Conservation (phyloP, 2,113 vertebrate genomes). For the Clarias macrocephalus region DNA sequence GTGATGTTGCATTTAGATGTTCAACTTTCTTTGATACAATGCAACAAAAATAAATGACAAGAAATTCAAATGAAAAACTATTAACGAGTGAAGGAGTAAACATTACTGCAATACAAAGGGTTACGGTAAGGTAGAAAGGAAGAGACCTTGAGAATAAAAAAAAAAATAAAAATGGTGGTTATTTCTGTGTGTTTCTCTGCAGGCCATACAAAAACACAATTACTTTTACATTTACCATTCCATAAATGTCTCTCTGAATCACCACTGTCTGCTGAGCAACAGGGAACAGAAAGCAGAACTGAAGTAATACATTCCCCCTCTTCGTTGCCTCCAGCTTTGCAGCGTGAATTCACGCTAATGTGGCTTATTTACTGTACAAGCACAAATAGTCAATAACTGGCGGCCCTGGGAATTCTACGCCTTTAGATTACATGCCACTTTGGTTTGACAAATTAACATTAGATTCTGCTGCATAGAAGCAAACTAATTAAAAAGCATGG, state of each 20-base stretch:
- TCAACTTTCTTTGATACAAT: neutral
- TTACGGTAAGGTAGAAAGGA: neutral
- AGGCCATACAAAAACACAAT: conserved; percentile 17
- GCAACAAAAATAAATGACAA: neutral
- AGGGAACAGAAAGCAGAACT: neutral
- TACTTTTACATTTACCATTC: conserved; percentile 21
- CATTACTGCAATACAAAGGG: neutral
- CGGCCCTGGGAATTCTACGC: conserved; percentile 23
- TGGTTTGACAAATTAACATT: conserved; percentile 36
- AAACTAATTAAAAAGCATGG: neutral
- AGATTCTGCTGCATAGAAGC: conserved; percentile 11
- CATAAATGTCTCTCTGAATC: conserved; percentile 27
- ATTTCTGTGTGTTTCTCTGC: neutral
- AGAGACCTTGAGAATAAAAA: conserved; percentile 19
- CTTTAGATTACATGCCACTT: conserved; percentile 29
- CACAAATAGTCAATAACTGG: conserved; percentile 44
- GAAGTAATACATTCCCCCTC: neutral
- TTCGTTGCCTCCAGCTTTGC: conserved; percentile 45
- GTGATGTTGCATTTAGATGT: neutral
- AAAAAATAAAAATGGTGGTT: neutral
- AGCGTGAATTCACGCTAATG: conserved; percentile 39
- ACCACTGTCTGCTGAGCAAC: neutral
- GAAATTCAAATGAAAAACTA: neutral
- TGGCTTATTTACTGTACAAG: conserved; percentile 39
- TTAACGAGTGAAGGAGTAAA: conserved; percentile 28